Base-by-base conservation (phyloP, 2,113 vertebrate species). In the western clawed frog (Xenopus tropicalis) region DNA sequence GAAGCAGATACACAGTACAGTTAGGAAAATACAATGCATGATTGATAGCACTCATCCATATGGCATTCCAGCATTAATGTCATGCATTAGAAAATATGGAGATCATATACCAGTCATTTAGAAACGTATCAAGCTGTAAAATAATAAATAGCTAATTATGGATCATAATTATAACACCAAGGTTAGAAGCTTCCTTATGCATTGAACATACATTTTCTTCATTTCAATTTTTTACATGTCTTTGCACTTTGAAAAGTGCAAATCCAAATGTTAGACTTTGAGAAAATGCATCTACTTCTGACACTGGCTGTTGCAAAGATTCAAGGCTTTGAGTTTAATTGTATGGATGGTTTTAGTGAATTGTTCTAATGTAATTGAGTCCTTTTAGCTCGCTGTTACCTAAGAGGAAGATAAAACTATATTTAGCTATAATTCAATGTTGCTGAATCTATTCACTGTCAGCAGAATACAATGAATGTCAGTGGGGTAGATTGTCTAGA, bases 381-480 rank as follows among this genome's bases (percentile, higher is more conserved):
- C 43, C 63, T 65, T 79, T 71, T 58, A 25, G 17, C 61, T 66
- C 75, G 62, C 71, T 78, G 77, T 48, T 65, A 69, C 43, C 68
- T 80, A 70, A 21, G 43, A 0, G 66, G 25, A 76, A 76, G 0
- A 69, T 11, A 61, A 14, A 62, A n/a, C 61, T 79, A 63, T 61
- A 74, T 78, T 77, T 77, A 79, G 71, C 57, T 43, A n/a, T 57
- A 63, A 43, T 44, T 81, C 78, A 78, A 63, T 37, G 76, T 42
- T 61, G 73, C 61, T 56, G 61, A 69, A 76, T 24, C 51, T 77
- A 16, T 63, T 77, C 72, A 58, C 6, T 56, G 51, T 74, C 61
- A 80, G 69, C 24, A 74, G 14, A 25, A 64, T 24, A 52, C 77
- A 80, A 81, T 69, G 44, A 78, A 71, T 78, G 79, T 42, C 70